Evolutionary conservation across 2,797 vertebrate genomes (phyloP), one percentile per base, ranked within the genome.

Genomic region (Enteromius fasciolatus): DNA sequence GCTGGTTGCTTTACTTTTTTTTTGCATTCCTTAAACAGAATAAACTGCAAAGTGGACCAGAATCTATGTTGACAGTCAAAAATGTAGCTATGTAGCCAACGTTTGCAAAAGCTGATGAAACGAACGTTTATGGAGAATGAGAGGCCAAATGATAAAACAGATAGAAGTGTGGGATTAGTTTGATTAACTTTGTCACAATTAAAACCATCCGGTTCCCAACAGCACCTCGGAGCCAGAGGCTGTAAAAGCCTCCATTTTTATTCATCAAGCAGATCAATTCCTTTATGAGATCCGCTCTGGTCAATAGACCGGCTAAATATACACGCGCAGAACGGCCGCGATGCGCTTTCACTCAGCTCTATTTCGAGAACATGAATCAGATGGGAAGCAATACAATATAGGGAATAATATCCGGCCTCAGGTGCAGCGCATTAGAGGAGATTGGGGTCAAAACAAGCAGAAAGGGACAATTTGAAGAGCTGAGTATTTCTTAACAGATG

Each of bases 341-440:
- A 83, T 87, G 82, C 76, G 61, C 80, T 86, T 84, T 83, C 86
- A 84, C 74, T 28, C 52, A 31, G 67, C 59, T 81, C 87, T 85
- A 87, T 88, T 88, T 88, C 68, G 14, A 83, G 87, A 66, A 33
- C 73, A 79, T 72, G 81, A 78, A 86, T 84, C 50, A 83, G 86
- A 83, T 84, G 84, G 84, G 68, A 78, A 76, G 83, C 84, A 84
- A 86, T 83, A 82, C 69, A 88, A 87, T 84, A 84, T 63, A 78
- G 70, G 75, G 67, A 80, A 87, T 78, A 76, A 68, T 67, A 78
- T 28, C 44, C 76, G 59, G 41, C 33, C 63, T 39, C 31, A 48
- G 67, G 46, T 74, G 70, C 76, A 11, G 67, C 57, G 54, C 66
- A 70, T 82, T 78, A 83, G 23, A 81, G 67, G 68, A 84, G 77